Evolutionary conservation across 1,140 invertebrate genomes (phyloP).

Genomic region (Pteromalus puparum): DNA sequence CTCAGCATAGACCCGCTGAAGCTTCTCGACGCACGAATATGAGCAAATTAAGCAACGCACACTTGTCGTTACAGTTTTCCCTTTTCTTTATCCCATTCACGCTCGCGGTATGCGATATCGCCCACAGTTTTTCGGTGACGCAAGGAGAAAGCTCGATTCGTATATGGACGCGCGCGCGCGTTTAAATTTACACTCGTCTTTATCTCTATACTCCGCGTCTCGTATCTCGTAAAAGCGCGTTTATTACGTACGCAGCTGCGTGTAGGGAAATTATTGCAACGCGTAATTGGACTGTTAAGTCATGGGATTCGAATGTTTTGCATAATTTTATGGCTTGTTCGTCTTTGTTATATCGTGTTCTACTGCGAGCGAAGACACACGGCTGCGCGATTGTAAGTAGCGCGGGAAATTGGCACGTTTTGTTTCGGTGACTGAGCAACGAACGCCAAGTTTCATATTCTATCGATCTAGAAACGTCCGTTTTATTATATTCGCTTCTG

Average conservation of each 20-base stretch:
- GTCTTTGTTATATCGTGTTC: background rate
- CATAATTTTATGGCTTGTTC: background rate
- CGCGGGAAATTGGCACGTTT: background rate
- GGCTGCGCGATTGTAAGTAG: background rate
- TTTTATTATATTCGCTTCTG: too few relatives aligned
- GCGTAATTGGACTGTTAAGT: conserved; percentile 10
- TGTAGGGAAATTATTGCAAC: background rate
- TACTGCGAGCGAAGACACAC: conserved; percentile 5
- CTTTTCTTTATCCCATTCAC: background rate
- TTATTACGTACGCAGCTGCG: background rate
- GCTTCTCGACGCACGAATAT: background rate
- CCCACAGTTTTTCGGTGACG: background rate
- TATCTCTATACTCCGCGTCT: background rate
- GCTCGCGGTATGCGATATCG: background rate
- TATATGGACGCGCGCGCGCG: too few relatives aligned
- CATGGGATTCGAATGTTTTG: background rate
- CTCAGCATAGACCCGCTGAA: too few relatives aligned
- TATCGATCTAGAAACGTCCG: too few relatives aligned
- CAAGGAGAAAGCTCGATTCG: conserved; percentile 5
- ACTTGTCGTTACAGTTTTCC: background rate
- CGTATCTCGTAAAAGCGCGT: background rate
- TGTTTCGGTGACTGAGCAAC: background rate
- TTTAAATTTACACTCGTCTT: background rate
- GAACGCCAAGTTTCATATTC: too few relatives aligned
- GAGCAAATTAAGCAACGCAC: background rate